Evolutionary conservation across 2,797 vertebrate species (phyloP), one percentile per base, ranked within the genome.

Genomic region (Argyrosomus regius): DNA sequence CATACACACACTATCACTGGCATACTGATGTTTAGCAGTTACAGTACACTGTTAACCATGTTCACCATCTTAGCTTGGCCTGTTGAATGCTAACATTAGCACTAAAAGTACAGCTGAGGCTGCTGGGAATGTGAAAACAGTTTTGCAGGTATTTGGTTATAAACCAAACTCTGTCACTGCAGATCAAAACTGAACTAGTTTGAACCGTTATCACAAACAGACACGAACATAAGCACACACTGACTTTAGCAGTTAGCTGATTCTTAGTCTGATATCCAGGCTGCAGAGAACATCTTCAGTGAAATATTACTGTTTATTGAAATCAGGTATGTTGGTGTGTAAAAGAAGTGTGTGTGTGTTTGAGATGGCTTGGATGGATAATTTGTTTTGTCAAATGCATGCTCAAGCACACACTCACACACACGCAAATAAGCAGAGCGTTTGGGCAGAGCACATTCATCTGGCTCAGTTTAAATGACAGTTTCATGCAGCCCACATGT

Each of bases 401-500:
- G 3, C 72, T 48, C 3, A 53, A 43, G 18, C n/a, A 65, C 45
- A 45, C n/a, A 65, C 17, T 14, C 66, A 69, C 22, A 57, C 52
- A 54, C 50, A 26, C 49, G 43, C 64, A 52, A 28, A 66, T 8
- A 53, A 31, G 11, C 50, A 22, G 43, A 31, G 7, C 1, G 0
- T 65, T 73, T 14, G 41, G 28, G 41, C 52, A 16, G 18, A 11
- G 61, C 49, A 53, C 69, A 66, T 70, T 66, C 39, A 77, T 70
- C 73, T 66, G 65, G 45, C 60, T 72, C n/a, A 41, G 12, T 63
- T 69, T 64, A 65, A 67, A 57, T 59, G 66, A 68, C 53, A 52
- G 46, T 50, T 64, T 52, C 75, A 45, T 54, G 56, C 64, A 45
- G 72, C 78, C 70, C 71, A 74, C 63, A 53, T 50, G 52, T 72